Evolutionary conservation across 2,113 vertebrate genomes (phyloP), one percentile per base, ranked within the genome.

Genomic region (Aldabrachelys gigantea): DNA sequence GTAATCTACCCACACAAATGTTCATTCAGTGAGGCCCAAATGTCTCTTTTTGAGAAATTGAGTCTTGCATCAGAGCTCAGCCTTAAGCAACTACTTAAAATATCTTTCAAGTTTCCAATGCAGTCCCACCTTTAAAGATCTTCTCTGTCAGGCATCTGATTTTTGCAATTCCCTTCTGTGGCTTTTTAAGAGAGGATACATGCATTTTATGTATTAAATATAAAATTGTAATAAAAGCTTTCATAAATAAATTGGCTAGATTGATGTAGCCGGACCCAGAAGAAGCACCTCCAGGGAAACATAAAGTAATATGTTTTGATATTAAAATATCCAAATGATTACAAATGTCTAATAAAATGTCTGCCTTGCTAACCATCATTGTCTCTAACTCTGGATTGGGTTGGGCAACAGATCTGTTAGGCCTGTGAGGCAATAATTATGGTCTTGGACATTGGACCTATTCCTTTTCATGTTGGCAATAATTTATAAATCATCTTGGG

Each of bases 361-460:
- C 91, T 87, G 49, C n/a, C 41, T 69, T 79, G 59, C 50, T 85
- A 0, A 19, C 56, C 78, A 24, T 94, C 89, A 84, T 35, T 91
- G 62, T 95, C 2, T 54, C 21, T 94, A 92, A 94, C 86, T 72
- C 31, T 6, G 17, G 3, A 17, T 95, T 94, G 81, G 85, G 83
- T 57, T 96, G 84, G 3, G 0, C 13, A n/a, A 1, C 50, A 79
- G 72, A 54, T 62, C 0, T 65, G 25, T 44, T 62, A 80, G 17
- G 50, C 88, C 47, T 88, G 47, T 79, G n/a, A 53, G 41, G 1
- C 1, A 62, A n/a, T 92, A 80, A 72, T 96, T 95, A n/a, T 59
- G 31, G 3, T 80, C 54, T 54, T 96, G 96, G 95, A 97, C 97
- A 89, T 97, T 97, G 95, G 95, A 97, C 97, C 27, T 86, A 85